These are phyloP conservation scores for Thunnus maccoyii DNA, from an alignment of 2,113 vertebrate species.

Conservation along the genomic window DNA sequence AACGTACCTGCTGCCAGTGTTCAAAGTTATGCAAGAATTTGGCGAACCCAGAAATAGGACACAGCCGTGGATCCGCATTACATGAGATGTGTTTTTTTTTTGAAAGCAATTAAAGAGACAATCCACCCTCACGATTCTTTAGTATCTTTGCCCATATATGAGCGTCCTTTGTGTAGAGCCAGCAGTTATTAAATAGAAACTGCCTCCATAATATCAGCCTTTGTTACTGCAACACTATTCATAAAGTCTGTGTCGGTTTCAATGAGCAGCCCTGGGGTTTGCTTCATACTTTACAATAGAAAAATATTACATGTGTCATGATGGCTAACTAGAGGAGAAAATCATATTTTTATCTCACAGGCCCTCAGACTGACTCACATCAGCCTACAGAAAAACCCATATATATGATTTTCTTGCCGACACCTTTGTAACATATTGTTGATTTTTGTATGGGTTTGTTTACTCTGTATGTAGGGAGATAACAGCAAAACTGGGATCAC, in stretches of 20 bases:
- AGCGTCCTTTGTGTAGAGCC: constrained; percentile 9
- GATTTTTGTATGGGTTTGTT: neutral
- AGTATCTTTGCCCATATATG: constrained; percentile 30
- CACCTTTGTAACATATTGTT: neutral
- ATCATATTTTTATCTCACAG: neutral
- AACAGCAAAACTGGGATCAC: neutral
- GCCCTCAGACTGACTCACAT: neutral
- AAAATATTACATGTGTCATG: neutral
- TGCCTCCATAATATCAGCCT: constrained; percentile 3
- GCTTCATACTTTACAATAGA: neutral
- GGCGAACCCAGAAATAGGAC: constrained; percentile 67
- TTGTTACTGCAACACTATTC: neutral
- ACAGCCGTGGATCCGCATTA: constrained; percentile 19
- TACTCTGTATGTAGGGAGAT: neutral
- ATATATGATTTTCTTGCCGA: neutral
- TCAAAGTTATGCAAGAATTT: constrained; percentile 77
- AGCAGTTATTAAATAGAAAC: constrained; percentile 15
- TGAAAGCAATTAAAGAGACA: constrained; percentile 49
- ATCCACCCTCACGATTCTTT: constrained; percentile 46
- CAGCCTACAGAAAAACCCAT: neutral
- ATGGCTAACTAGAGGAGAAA: neutral
- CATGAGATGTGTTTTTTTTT: constrained; percentile 10
- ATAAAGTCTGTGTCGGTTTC: neutral
- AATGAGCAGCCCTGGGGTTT: neutral
- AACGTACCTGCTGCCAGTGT: constrained; percentile 71